Evolutionary conservation across 2,113 vertebrate species (phyloP), one percentile per base, ranked within the genome.

Genomic region (Smithornis capensis): DNA sequence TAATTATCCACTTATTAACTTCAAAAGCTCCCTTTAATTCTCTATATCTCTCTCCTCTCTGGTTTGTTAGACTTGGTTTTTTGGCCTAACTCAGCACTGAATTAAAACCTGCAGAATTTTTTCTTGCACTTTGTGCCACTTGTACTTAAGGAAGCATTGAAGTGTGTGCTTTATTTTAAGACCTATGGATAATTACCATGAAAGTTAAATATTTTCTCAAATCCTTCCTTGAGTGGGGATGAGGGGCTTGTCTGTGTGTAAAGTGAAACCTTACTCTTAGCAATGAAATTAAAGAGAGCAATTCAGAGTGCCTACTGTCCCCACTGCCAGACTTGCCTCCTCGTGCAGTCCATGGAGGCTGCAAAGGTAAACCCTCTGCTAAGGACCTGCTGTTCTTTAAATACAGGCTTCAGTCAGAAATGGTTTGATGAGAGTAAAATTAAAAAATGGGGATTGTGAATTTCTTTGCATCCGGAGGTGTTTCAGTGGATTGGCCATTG

Each of bases 191-290:
- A 89, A 96, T 87, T 89, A 84, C 69, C 31, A 35, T 56, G 87
- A 83, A 94, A 94, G 92, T 92, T 79, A 95, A 95, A 92, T 89
- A 95, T 89, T 94, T 95, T 71, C 87, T 92, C 59, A 85, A 79
- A 82, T 64, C 13, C 21, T 87, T 89, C 57, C 40, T 35, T 65
- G 38, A 94, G n/a, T 47, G 75, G 42, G 33, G 42, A 45, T 37
- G 76, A 90, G 71, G 31, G 70, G 9, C 35, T 91, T 79, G 44
- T 40, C 74, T 73, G 7, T 56, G 42, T 76, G 50, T 90, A 62
- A 73, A 85, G 22, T 73, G 78, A 90, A 95, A 88, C 65, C 17
- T 91, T 68, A 59, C 64, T 96, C n/a, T 73, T 65, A 44, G 53
- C 19, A 7, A 19, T 49, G n/a, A 37, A 87, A 93, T 13, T 68